Conservation (phyloP, 2,888 invertebrate species). For the Coelopa pilipes region DNA sequence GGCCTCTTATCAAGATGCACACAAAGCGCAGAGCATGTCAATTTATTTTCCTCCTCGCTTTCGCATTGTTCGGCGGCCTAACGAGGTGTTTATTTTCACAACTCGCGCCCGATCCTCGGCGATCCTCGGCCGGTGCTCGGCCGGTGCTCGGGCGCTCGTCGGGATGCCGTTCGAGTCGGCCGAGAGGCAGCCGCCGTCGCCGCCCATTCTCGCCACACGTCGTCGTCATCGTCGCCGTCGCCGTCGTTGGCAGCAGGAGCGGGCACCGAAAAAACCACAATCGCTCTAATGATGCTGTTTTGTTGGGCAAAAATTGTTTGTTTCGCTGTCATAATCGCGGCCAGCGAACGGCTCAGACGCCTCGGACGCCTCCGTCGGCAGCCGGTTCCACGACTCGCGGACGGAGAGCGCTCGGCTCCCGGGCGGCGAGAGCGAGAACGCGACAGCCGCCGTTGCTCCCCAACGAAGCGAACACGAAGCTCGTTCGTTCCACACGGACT, state of each 20-base stretch:
- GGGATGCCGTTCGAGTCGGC: constrained; percentile 30
- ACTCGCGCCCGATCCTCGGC: constrained; percentile 49
- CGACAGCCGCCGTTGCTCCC: background rate
- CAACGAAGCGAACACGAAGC: no score
- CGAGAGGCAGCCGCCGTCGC: constrained; percentile 26
- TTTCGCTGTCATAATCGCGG: constrained; percentile 54
- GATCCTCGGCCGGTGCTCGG: background rate
- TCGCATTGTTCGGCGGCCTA: constrained; percentile 54
- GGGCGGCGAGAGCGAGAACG: background rate
- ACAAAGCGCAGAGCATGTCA: constrained; percentile 60
- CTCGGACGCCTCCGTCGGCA: background rate
- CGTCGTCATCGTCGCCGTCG: background rate
- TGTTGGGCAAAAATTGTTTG: constrained; percentile 62
- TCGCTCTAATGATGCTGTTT: constrained; percentile 62
- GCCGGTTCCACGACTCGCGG: no score
- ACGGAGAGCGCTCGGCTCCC: no score
- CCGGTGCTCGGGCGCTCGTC: constrained; percentile 34
- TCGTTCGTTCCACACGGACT: no score
- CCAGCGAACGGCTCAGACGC: background rate
- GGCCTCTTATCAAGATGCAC: constrained; percentile 58
- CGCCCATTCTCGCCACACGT: constrained; percentile 41
- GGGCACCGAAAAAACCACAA: constrained; percentile 55
- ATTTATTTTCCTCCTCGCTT: constrained; percentile 53
- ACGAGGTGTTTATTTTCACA: constrained; percentile 64
- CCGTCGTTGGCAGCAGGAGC: constrained; percentile 9